These are phyloP conservation scores for Armadillidium nasatum DNA, from an alignment of 1,140 invertebrate species.

Conservation along the genomic window DNA sequence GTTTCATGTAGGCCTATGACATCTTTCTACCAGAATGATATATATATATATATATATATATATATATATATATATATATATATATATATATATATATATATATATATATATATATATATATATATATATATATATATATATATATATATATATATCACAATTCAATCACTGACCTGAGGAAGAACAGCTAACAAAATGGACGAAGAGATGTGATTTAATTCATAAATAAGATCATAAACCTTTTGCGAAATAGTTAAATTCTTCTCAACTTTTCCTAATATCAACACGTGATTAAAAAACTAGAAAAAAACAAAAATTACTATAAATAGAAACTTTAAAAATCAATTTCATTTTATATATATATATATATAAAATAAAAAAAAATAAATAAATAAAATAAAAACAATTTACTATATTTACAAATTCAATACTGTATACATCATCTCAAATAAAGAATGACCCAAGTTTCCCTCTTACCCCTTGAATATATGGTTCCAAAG, in stretches of 20 bases:
- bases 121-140: neutral
- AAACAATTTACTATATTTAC: constrained; percentile 20
- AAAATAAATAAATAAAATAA: too few relatives aligned
- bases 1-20: too few relatives aligned
- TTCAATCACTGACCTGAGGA: constrained; percentile 71
- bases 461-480: constrained; percentile 60
- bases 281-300: constrained; percentile 93
- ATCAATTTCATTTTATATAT: neutral
- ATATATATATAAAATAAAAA: too few relatives aligned
- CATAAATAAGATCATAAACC: constrained; percentile 94
- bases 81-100: too few relatives aligned
- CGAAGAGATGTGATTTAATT: constrained; percentile 89
- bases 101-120: too few relatives aligned
- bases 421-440: neutral
- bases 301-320: constrained; percentile 50
- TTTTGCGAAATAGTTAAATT: constrained; percentile 71
- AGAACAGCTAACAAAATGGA: constrained; percentile 79
- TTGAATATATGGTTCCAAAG: constrained; percentile 90
- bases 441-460: neutral
- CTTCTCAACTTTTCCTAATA: constrained; percentile 83
- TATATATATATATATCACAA: neutral
- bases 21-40: too few relatives aligned
- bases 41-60: too few relatives aligned
- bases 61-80: too few relatives aligned
- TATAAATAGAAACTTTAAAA: neutral